Conservation (phyloP, 2,113 vertebrate genomes). For the Leptobrachium ailaonicum region DNA sequence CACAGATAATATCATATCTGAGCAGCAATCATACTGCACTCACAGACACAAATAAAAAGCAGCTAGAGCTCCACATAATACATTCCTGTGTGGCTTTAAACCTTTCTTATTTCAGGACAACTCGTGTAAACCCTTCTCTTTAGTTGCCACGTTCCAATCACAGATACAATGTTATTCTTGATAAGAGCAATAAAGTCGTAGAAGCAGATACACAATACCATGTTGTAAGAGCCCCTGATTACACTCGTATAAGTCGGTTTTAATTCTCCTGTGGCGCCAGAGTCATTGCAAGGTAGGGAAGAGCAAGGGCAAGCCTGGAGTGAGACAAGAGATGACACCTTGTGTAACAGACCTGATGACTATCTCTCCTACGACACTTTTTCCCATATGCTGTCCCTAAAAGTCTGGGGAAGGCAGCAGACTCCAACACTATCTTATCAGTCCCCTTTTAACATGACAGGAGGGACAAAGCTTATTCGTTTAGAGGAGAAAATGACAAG, state of each 20-base stretch:
- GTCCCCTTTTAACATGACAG: constrained; percentile 18
- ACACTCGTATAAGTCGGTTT: neutral
- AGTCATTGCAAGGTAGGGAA: neutral
- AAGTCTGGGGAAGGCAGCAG: constrained; percentile 7
- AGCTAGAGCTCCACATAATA: no score
- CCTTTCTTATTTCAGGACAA: no score
- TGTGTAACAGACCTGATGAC: constrained; percentile 34
- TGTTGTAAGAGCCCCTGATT: constrained; percentile 10
- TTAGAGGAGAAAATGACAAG: constrained; percentile 40
- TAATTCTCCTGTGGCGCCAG: neutral
- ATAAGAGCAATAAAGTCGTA: constrained; percentile 28
- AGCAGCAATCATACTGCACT: no score
- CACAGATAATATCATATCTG: no score
- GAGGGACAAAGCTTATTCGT: constrained; percentile 40
- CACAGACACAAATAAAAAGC: no score
- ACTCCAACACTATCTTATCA: constrained; percentile 23
- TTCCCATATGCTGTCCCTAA: constrained; percentile 30
- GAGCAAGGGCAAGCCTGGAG: constrained; percentile 24
- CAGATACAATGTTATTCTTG: constrained; percentile 7
- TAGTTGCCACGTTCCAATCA: neutral
- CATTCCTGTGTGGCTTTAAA: no score
- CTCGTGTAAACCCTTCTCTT: neutral
- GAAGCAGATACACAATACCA: constrained; percentile 33
- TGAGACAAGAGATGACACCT: constrained; percentile 40
- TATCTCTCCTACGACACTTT: constrained; percentile 36